phyloP scores from a whole-genome alignment of 2,888 invertebrate genomes.

The Eulithis prunata region DNA sequence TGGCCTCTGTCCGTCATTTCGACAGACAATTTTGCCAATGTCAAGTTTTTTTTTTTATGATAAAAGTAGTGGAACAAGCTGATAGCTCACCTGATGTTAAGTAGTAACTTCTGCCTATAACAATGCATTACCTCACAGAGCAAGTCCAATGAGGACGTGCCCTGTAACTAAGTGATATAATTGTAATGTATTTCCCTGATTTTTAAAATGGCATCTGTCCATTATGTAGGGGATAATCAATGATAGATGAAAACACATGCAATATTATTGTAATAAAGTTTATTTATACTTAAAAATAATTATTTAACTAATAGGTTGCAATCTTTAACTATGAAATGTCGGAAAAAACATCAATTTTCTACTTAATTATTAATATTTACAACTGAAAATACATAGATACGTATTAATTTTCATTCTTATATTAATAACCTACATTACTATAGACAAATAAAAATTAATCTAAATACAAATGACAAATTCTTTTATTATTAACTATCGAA shows the following conservation, averaged over 20 bases:
- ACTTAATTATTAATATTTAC: conserved; percentile 24
- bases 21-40: no score
- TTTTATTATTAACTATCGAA: background rate
- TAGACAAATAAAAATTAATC: background rate
- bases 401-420: background rate
- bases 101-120: no score
- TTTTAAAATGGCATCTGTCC: background rate
- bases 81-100: no score
- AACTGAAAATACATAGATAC: conserved; percentile 11
- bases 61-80: no score
- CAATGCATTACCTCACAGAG: no score
- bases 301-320: conserved; percentile 34
- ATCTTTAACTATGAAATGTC: conserved; percentile 35
- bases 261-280: conserved; percentile 33
- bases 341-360: conserved; percentile 36
- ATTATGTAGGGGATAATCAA: background rate
- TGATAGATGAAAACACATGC: conserved; percentile 4
- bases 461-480: background rate
- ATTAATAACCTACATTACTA: background rate
- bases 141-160: no score
- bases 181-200: no score
- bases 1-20: no score
- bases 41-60: no score
- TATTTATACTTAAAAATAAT: conserved; percentile 35
- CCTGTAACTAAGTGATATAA: no score